These are phyloP conservation scores for Apodemia zela DNA, from an alignment of 2,888 invertebrate genomes.

Conservation along the genomic window DNA sequence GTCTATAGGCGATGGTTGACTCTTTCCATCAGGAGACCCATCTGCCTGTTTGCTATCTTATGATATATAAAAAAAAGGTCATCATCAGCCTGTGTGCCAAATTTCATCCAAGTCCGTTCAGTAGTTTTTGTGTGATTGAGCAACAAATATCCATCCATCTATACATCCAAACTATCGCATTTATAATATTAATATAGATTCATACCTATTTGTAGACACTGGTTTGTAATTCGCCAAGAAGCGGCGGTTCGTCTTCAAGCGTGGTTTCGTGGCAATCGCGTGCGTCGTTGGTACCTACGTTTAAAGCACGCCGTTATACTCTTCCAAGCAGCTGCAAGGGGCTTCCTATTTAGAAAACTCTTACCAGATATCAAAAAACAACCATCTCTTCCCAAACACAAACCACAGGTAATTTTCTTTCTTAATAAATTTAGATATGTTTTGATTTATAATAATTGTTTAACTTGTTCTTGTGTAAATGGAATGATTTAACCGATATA, in stretches of 20 bases:
- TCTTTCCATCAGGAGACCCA: no score
- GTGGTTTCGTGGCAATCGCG: conserved; percentile 86
- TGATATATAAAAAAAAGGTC: no score
- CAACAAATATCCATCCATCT: no score
- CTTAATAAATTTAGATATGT: conserved; percentile 35
- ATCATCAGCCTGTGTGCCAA: no score
- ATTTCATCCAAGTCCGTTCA: no score
- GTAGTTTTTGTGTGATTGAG: no score
- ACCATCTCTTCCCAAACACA: conserved; percentile 35
- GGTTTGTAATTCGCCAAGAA: conserved; percentile 74
- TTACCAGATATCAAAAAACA: conserved; percentile 63
- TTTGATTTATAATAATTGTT: conserved; percentile 17
- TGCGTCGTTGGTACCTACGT: conserved; percentile 83
- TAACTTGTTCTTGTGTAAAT: conserved; percentile 8
- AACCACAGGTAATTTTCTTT: conserved; percentile 19
- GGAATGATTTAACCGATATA: background rate
- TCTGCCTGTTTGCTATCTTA: no score
- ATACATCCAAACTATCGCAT: no score
- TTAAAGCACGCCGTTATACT: conserved; percentile 79
- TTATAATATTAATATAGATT: no score
- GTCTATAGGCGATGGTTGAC: no score
- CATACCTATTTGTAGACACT: conserved; percentile 49
- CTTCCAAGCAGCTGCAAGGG: conserved; percentile 88
- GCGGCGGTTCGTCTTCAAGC: conserved; percentile 88
- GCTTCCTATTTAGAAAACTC: conserved; percentile 81